phyloP scores from a whole-genome alignment of 1,140 invertebrate genomes.

The Drosophila pandora region DNA sequence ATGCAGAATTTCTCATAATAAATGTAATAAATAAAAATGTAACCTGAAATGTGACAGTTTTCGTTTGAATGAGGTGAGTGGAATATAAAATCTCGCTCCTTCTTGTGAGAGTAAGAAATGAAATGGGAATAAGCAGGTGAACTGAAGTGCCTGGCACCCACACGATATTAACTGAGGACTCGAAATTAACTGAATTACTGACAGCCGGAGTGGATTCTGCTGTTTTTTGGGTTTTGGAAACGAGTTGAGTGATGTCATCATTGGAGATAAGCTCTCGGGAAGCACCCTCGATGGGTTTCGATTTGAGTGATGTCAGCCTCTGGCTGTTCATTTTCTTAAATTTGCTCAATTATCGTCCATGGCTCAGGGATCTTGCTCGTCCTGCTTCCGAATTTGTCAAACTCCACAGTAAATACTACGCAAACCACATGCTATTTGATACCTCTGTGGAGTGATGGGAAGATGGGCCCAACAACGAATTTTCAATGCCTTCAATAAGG shows the following conservation, averaged over 20 bases:
- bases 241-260: conserved; percentile 19
- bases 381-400: conserved; percentile 64
- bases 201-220: conserved; percentile 28
- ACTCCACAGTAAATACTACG: conserved; percentile 28
- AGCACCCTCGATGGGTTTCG: neutral
- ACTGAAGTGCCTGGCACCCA: conserved; percentile 38
- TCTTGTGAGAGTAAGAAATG: neutral
- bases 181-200: conserved; percentile 43
- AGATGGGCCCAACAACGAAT: neutral
- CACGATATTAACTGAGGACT: conserved; percentile 58
- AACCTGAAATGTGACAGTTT: conserved; percentile 80
- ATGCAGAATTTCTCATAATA: conserved; percentile 81
- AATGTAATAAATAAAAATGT: conserved; percentile 81
- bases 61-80: conserved; percentile 40
- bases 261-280: conserved; percentile 6
- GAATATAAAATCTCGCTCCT: conserved; percentile 29
- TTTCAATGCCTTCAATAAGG: neutral
- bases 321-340: conserved; percentile 42
- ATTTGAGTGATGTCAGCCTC: conserved; percentile 37
- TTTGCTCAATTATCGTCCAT: conserved; percentile 28
- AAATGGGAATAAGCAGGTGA: conserved; percentile 26
- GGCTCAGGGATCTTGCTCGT: conserved; percentile 7
- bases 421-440: neutral
- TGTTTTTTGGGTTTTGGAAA: neutral
- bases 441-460: neutral